Conservation (phyloP, 2,113 vertebrate species). For the Sinosuthora webbiana region DNA sequence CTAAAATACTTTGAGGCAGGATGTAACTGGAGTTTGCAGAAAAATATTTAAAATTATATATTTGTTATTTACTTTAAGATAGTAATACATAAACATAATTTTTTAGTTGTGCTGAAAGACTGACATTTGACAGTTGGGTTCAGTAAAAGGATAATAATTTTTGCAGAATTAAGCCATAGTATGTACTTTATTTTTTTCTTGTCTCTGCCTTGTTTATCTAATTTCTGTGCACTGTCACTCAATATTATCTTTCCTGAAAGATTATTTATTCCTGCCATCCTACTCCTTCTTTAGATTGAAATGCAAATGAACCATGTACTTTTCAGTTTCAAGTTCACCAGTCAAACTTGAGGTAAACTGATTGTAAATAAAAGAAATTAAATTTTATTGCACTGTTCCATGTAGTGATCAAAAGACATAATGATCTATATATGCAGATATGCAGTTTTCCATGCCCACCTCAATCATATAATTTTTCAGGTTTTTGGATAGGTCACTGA, state of each 20-base stretch:
- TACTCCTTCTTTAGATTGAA: neutral
- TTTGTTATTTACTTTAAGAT: neutral
- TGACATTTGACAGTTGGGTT: neutral
- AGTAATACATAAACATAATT: neutral
- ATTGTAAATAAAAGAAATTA: neutral
- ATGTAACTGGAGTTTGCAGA: neutral
- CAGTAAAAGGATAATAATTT: neutral
- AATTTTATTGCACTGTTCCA: neutral
- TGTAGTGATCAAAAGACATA: neutral
- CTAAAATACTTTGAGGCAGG: neutral
- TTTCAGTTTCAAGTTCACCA: slow-evolving; percentile 31
- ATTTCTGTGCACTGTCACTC: neutral
- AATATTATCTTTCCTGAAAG: neutral
- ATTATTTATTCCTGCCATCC: neutral
- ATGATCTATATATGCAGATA: neutral
- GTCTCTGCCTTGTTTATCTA: neutral
- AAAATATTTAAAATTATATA: neutral
- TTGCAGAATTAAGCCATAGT: neutral
- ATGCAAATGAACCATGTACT: neutral
- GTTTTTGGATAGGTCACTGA: neutral
- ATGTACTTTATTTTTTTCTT: neutral
- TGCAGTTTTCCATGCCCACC: neutral
- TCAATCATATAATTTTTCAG: neutral
- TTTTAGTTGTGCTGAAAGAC: neutral
- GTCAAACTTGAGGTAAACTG: neutral